Evolutionary conservation across 2,888 invertebrate species (phyloP), one percentile per base, ranked within the genome.

Genomic region (Nycteola revayana): DNA sequence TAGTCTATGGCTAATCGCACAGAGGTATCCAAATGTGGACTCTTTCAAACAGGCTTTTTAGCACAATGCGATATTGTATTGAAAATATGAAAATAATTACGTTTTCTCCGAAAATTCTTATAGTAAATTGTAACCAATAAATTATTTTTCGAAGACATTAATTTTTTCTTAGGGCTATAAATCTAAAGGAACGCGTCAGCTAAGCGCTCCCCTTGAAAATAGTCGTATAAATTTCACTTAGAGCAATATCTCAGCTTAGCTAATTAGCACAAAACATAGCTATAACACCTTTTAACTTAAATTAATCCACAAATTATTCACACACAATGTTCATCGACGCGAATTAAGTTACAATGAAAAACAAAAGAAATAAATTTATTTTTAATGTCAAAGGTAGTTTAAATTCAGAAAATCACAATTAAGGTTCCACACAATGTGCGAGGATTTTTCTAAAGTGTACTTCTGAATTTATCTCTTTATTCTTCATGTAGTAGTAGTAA

Each of bases 21-120:
- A 34, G 32, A 34, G 40, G 30, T 54, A 46, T 37, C 37, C 2
- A 7, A 21, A 2, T 14, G 2, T 14, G 14, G 14, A 14, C 7
- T 35, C 46, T 60, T 51, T 75, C 75, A 75, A 52, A 74, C 74
- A 2, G 77, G 75, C 49, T 75, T 71, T 64, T 66, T 73, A 45
- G 44, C 63, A 58, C 61, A 72, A 49, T 71, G 62, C 32, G 63
- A 59, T 66, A 66, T 53, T 60, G 60, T 61, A 42, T 65, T 60
- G 51, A 59, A 64, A 41, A 67, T 58, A 55, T 56, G 51, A 46
- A 60, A 51, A 26, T 69, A 57, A 66, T 51, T 62, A 57, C 62
- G 61, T 76, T 77, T 80, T 77, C 71, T 75, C 62, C 80, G 67
- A 70, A 75, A 79, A 49, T 75, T 78, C 62, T 72, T 78, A 60